A percentile compares a stretch with the other conserved stretches of the same genome.
Conservation (phyloP, 2,113 vertebrate species). For the Variabilichromis moorii region DNA sequence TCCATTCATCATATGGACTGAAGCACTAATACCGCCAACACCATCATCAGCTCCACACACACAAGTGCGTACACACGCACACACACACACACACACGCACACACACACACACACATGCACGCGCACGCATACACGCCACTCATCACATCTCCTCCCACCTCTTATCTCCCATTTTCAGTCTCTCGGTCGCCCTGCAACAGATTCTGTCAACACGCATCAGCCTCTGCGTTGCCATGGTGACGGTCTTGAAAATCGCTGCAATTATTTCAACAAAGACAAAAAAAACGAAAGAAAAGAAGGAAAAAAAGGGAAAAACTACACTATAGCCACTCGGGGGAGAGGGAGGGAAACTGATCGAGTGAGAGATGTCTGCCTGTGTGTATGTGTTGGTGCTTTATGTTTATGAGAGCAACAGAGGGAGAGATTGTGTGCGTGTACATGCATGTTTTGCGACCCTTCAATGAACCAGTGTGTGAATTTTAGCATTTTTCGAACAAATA, state of each 20-base stretch:
- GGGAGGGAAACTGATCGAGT: background rate
- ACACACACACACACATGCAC: background rate
- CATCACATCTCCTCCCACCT: slow-evolving; percentile 45
- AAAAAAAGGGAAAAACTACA: background rate
- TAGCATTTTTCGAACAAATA: background rate
- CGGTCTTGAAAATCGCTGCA: slow-evolving; percentile 66
- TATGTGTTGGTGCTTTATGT: background rate
- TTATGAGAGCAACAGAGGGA: background rate
- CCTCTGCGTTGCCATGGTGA: slow-evolving; percentile 66
- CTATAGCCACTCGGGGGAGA: slow-evolving; percentile 21
- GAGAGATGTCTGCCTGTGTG: background rate
- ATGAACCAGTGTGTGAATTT: slow-evolving; percentile 36
- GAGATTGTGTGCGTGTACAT: background rate
- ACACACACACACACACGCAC: background rate
- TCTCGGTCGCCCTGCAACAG: slow-evolving; percentile 58
- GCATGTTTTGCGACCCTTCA: slow-evolving; percentile 28
- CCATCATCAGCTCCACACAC: background rate
- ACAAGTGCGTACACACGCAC: background rate
- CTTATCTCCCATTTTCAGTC: slow-evolving; percentile 62
- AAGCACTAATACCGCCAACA: background rate
- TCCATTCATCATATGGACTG: slow-evolving; percentile 42
- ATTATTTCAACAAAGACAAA: slow-evolving; percentile 68
- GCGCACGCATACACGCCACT: background rate
- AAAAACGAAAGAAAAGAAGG: background rate
- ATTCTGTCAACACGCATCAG: slow-evolving; percentile 71